These are phyloP conservation scores for Danio choprae DNA, from an alignment of 2,797 vertebrate species.

Conservation along the genomic window DNA sequence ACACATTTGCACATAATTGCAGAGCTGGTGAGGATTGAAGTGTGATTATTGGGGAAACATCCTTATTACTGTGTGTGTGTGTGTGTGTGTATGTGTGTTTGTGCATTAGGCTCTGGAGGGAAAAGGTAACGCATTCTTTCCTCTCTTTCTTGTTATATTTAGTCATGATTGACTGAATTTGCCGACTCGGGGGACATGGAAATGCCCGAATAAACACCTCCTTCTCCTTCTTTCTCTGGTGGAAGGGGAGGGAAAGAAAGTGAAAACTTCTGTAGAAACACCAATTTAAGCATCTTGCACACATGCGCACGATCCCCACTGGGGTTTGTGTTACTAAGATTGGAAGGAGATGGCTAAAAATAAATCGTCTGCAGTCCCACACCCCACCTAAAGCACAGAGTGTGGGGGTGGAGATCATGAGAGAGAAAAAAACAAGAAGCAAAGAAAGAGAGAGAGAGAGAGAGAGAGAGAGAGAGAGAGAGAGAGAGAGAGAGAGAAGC, in stretches of 20 bases:
- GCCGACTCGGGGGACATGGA: constrained; percentile 13
- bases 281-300: constrained; percentile 10
- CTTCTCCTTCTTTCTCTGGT: not conserved
- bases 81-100: constrained; percentile 12
- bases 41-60: constrained; percentile 1
- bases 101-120: not conserved
- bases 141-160: constrained; percentile 14
- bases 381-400: not conserved
- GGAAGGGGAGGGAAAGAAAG: constrained; percentile 8
- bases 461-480: no score
- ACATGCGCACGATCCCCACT: constrained; percentile 34
- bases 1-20: not conserved
- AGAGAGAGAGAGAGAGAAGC: constrained; percentile 16
- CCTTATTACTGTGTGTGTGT: constrained; percentile 54
- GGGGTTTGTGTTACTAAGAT: constrained; percentile 51
- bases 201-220: not conserved
- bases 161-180: constrained; percentile 41
- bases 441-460: constrained; percentile 12
- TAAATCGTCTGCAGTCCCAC: constrained; percentile 38
- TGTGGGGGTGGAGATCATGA: constrained; percentile 35
- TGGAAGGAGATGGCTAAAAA: constrained; percentile 50
- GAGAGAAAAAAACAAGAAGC: constrained; percentile 4
- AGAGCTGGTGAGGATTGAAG: not conserved
- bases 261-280: constrained; percentile 37
- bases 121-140: constrained; percentile 20